Evolutionary conservation across 2,113 vertebrate species (phyloP), one percentile per base, ranked within the genome.

Genomic region (Patagioenas fasciata): DNA sequence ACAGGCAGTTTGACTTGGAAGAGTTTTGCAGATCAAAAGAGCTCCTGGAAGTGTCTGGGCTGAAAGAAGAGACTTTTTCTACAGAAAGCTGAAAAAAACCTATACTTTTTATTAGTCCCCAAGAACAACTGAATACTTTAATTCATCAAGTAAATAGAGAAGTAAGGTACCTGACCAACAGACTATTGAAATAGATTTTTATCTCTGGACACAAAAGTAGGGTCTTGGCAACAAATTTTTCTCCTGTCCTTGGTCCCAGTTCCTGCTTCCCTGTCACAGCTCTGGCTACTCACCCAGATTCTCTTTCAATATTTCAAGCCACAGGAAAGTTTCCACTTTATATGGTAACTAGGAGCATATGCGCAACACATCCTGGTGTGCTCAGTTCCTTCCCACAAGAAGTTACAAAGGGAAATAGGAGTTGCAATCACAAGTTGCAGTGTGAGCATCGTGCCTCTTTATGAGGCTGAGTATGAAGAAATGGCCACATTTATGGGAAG

Each of bases 321-420:
- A 23, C 0, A 44, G 12, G 21, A 40, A 77, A 69, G 28, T 66
- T 61, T 48, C 10, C 5, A 15, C 17, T 73, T 16, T 23, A 1
- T 24, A 13, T 8, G 13, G 6, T 15, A 60, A 53, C 13, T 15
- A 38, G 36, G 8, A 87, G 2, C 1, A 0, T 18, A 21, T 2
- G 6, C 8, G 6, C 47, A 53, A 8, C 24, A 50, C 10, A 38
- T 44, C 7, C 40, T 34, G 2, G 19, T 66, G 18, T 50, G 6
- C 6, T 16, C 11, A 26, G 23, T 31, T 3, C 2, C 6, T 56
- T 77, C 18, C 9, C n/a, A n/a, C 2, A 65, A n/a, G 38, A 64
- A 44, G 0, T 5, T 61, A 6, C 3, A 34, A 17, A 44, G 2
- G 2, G 2, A 10, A 23, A 13, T 4, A 47, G n/a, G 18, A 56